Conservation (phyloP, 2,888 invertebrate species). For the Ophion costatus region DNA sequence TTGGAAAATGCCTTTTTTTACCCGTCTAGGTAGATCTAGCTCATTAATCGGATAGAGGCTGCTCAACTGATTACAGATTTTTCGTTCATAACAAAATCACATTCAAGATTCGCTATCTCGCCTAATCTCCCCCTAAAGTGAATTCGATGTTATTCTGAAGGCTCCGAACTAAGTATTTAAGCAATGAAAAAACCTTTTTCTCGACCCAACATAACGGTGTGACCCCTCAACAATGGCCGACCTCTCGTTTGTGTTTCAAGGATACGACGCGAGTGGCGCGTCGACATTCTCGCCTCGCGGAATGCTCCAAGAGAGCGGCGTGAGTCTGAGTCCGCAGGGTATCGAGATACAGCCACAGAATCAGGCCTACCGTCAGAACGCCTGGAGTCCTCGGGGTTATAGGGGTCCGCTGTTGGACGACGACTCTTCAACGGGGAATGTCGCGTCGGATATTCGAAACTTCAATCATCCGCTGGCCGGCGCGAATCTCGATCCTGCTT, state of each 20-base stretch:
- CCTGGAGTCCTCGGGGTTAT: slow-evolving; percentile 59
- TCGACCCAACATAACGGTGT: background rate
- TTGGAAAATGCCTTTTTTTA: too few relatives aligned
- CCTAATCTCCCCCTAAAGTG: background rate
- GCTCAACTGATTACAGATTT: background rate
- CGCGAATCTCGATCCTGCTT: slow-evolving; percentile 64
- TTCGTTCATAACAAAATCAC: background rate
- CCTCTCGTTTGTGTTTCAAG: slow-evolving; percentile 54
- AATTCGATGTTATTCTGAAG: background rate
- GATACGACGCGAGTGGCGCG: slow-evolving; percentile 69
- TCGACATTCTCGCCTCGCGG: slow-evolving; percentile 70
- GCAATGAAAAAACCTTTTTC: too few relatives aligned
- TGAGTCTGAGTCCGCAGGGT: slow-evolving; percentile 78
- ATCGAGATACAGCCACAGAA: slow-evolving; percentile 68
- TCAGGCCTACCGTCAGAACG: slow-evolving; percentile 45
- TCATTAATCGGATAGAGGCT: too few relatives aligned
- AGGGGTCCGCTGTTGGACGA: slow-evolving; percentile 43
- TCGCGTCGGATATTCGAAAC: slow-evolving; percentile 60
- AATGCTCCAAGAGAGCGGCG: slow-evolving; percentile 77
- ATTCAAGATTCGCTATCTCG: background rate
- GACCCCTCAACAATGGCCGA: background rate
- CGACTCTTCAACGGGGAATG: slow-evolving; percentile 32
- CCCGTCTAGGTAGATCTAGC: too few relatives aligned
- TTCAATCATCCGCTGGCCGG: slow-evolving; percentile 72
- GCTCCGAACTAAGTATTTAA: background rate